phyloP scores from a whole-genome alignment of 2,888 invertebrate genomes.

The Nomada fabriciana region DNA sequence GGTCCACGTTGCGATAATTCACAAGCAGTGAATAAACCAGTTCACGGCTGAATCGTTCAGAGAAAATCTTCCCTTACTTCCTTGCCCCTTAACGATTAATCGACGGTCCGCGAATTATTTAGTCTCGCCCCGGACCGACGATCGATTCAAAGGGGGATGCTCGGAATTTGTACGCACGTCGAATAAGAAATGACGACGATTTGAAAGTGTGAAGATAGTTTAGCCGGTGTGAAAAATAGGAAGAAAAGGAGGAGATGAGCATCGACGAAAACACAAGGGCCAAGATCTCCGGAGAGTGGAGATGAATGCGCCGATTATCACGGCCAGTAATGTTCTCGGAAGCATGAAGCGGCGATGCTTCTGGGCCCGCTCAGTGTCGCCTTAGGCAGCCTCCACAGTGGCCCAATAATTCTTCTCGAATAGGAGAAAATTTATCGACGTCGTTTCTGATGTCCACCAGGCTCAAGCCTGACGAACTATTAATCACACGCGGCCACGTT shows the following conservation, averaged over 20 bases:
- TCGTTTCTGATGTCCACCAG: slow-evolving; percentile 47
- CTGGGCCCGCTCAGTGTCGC: slow-evolving; percentile 67
- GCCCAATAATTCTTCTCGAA: slow-evolving; percentile 49
- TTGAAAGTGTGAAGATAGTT: slow-evolving; percentile 45
- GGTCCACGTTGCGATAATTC: neutral
- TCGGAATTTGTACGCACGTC: slow-evolving; percentile 5
- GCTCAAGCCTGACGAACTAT: slow-evolving; percentile 44
- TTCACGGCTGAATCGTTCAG: neutral
- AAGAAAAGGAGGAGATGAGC: slow-evolving; percentile 51
- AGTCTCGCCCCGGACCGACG: neutral
- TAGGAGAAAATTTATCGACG: slow-evolving; percentile 49
- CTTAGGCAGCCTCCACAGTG: slow-evolving; percentile 68
- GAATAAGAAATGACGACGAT: neutral
- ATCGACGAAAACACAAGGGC: slow-evolving; percentile 66
- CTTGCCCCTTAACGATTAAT: slow-evolving; percentile 41
- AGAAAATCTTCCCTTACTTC: slow-evolving; percentile 25
- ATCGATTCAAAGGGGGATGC: neutral
- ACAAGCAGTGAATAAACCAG: slow-evolving; percentile 8
- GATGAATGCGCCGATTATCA: slow-evolving; percentile 73
- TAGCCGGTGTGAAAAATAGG: slow-evolving; percentile 17
- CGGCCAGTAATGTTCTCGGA: slow-evolving; percentile 72
- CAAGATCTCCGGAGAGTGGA: slow-evolving; percentile 64
- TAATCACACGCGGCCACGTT: slow-evolving; percentile 57
- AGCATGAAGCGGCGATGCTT: slow-evolving; percentile 73
- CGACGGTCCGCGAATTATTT: slow-evolving; percentile 17